These are phyloP conservation scores for Momotus momota DNA, from an alignment of 2,797 vertebrate species.

Conservation along the genomic window DNA sequence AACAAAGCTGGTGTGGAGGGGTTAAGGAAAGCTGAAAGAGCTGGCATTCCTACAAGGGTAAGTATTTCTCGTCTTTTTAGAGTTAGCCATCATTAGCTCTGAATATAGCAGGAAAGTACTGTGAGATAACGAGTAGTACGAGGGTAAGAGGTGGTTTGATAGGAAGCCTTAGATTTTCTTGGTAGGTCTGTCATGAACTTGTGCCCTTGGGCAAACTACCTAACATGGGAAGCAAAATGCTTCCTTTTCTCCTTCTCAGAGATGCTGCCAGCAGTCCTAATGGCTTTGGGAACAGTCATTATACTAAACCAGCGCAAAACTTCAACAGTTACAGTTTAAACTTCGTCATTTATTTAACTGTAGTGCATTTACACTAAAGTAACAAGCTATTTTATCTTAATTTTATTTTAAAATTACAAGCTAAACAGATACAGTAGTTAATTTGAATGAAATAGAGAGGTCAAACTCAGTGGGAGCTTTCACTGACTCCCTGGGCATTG, in stretches of 20 bases:
- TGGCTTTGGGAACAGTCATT: not conserved
- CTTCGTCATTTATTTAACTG: not conserved
- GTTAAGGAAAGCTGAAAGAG: slow-evolving; percentile 88
- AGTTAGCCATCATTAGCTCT: not conserved
- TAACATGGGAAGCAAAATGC: not conserved
- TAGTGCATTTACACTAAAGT: not conserved
- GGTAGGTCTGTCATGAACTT: not conserved
- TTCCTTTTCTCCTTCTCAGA: not conserved
- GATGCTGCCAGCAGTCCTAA: not conserved
- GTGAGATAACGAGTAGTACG: not conserved
- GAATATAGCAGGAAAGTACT: not conserved
- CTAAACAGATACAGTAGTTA: not conserved
- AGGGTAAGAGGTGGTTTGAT: not conserved
- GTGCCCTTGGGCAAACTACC: not conserved
- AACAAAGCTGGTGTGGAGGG: slow-evolving; percentile 90
- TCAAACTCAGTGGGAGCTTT: not conserved
- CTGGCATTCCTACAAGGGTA: slow-evolving; percentile 92
- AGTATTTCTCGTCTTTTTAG: not conserved
- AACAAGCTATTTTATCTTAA: not conserved
- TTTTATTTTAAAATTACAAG: not conserved
- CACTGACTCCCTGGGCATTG: not conserved
- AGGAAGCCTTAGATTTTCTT: not conserved
- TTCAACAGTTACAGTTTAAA: not conserved
- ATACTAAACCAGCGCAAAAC: not conserved
- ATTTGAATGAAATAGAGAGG: not conserved